Evolutionary conservation across 2,888 invertebrate species (phyloP).

Genomic region (Tiliacea aurago): DNA sequence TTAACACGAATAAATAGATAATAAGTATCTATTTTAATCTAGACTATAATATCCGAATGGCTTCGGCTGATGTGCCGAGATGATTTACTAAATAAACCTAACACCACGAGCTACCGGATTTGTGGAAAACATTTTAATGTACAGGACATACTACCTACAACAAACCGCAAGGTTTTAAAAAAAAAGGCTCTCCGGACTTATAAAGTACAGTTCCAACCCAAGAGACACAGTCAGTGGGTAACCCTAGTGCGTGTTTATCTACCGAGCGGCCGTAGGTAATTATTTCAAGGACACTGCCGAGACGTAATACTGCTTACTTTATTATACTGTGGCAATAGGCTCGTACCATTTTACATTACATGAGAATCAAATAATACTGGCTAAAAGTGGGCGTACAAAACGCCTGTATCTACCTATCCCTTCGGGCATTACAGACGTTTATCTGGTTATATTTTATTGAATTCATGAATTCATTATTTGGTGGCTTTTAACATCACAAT

Average conservation of each 20-base stretch:
- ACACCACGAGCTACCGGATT: not conserved
- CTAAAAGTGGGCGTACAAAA: not conserved
- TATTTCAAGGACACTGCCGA: not conserved
- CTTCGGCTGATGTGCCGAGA: not conserved
- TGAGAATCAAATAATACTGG: not conserved
- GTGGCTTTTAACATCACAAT: not conserved
- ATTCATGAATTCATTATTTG: not conserved
- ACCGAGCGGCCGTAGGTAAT: not conserved
- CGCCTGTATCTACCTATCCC: not conserved
- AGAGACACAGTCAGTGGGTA: not conserved
- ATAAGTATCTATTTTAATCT: not conserved
- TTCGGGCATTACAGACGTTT: not conserved
- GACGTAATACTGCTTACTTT: not conserved
- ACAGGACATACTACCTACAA: no score
- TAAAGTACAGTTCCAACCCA: not conserved
- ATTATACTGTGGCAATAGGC: not conserved
- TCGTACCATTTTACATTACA: not conserved
- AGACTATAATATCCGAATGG: not conserved
- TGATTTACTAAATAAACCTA: not conserved
- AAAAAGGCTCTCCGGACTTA: not conserved
- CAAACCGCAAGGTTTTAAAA: no score
- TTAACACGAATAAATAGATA: no score
- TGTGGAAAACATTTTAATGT: not conserved
- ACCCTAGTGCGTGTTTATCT: not conserved
- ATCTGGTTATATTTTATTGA: no score